Evolutionary conservation across 2,888 invertebrate genomes (phyloP).

Genomic region (Amphipoea lucens): DNA sequence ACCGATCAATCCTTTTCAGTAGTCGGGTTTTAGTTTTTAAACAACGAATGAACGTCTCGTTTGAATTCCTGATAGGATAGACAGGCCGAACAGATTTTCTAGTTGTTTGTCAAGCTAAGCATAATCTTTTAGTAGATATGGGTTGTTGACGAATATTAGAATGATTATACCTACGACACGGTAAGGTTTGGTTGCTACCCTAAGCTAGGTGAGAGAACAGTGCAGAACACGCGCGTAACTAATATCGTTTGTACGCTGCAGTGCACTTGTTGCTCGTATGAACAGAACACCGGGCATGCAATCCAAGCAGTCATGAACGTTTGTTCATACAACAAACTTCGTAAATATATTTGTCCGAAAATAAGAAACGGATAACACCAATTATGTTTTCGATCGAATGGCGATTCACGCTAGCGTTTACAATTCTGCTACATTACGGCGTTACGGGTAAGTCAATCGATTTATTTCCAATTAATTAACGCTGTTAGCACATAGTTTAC

Average conservation of each 20-base stretch:
- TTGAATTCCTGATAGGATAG: neutral
- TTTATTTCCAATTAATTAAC: conserved; percentile 60
- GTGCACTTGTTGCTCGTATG: conserved; percentile 48
- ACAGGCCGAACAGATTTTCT: neutral
- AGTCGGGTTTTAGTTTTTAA: neutral
- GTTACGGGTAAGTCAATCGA: conserved; percentile 66
- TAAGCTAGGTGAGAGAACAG: conserved; percentile 52
- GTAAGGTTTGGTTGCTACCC: conserved; percentile 54
- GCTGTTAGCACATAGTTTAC: conserved; percentile 24
- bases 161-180: conserved; percentile 21
- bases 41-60: neutral
- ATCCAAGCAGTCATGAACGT: conserved; percentile 62
- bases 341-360: conserved; percentile 47
- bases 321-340: conserved; percentile 60
- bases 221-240: conserved; percentile 64
- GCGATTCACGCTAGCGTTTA: conserved; percentile 47
- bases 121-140: neutral
- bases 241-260: conserved; percentile 65
- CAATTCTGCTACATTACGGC: conserved; percentile 49
- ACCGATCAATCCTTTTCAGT: too few species aligned
- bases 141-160: conserved; percentile 18
- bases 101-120: neutral
- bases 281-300: conserved; percentile 37
- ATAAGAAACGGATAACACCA: conserved; percentile 52
- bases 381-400: conserved; percentile 57